A percentile compares a stretch with the other conserved stretches of the same genome.
phyloP scores from a whole-genome alignment of 2,888 invertebrate genomes.

The Sisyra terminalis region DNA sequence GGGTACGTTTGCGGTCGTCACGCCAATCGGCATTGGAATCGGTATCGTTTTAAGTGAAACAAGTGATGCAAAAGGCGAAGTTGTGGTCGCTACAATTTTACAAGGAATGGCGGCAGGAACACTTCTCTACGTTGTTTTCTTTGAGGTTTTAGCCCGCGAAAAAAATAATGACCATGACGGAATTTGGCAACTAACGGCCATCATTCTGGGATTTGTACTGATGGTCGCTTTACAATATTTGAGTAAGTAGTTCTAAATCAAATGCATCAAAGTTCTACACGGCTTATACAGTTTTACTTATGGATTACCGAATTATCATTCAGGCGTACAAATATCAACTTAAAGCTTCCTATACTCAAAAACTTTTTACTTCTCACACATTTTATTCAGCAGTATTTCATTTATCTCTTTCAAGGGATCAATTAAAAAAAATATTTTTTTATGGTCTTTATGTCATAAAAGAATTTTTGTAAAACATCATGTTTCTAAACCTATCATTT shows the following conservation, averaged over 20 bases:
- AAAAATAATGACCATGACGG: constrained; percentile 38
- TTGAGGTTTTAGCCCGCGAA: constrained; percentile 64
- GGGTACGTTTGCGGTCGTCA: constrained; percentile 44
- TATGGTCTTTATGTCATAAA: no score
- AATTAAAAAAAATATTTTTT: no score
- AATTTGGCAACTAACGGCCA: constrained; percentile 35
- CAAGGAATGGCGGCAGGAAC: constrained; percentile 68
- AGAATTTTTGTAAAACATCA: no score
- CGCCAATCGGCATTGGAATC: constrained; percentile 45
- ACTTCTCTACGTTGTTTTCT: constrained; percentile 63
- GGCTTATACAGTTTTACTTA: no score
- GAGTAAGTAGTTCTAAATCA: constrained; percentile 20
- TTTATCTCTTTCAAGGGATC: no score
- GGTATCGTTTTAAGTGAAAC: constrained; percentile 35
- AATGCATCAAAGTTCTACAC: no score
- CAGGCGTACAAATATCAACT: no score
- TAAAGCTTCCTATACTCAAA: no score
- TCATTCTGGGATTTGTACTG: constrained; percentile 35
- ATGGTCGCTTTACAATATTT: constrained; percentile 34
- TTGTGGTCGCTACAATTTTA: constrained; percentile 33
- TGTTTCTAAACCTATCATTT: no score
- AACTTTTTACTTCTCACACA: no score
- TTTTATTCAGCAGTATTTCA: no score
- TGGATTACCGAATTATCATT: no score
- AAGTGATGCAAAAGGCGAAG: constrained; percentile 22